A percentile compares a stretch with the other conserved stretches of the same genome.
These are phyloP conservation scores for Boleophthalmus pectinirostris DNA, from an alignment of 2,113 vertebrate genomes.

Conservation along the genomic window DNA sequence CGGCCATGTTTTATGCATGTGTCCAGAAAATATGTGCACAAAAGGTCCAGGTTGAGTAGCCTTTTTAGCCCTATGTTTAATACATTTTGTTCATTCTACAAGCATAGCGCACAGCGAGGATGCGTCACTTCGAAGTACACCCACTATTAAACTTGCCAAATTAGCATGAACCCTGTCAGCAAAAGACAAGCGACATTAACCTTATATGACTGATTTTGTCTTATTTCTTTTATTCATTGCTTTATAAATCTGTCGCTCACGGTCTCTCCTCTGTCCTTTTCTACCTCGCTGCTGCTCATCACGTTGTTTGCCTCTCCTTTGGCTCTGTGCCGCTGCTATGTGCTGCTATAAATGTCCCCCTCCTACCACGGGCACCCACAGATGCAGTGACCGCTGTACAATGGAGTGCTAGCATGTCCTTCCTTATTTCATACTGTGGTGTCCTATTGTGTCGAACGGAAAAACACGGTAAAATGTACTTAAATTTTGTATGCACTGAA, in stretches of 20 bases:
- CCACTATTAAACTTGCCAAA: constrained; percentile 48
- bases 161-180: constrained; percentile 50
- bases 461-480: not conserved
- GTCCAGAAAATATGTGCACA: constrained; percentile 33
- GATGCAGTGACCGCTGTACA: constrained; percentile 31
- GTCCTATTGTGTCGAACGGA: not conserved
- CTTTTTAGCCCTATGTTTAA: constrained; percentile 53
- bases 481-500: not conserved
- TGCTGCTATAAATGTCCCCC: constrained; percentile 33
- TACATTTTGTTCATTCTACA: constrained; percentile 43
- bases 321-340: constrained; percentile 24
- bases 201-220: constrained; percentile 40
- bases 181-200: constrained; percentile 52
- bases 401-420: not conserved
- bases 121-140: constrained; percentile 12
- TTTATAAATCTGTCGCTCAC: constrained; percentile 49
- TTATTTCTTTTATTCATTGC: constrained; percentile 29
- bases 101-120: constrained; percentile 14
- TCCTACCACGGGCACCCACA: constrained; percentile 11
- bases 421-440: not conserved
- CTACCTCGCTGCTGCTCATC: constrained; percentile 31
- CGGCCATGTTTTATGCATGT: constrained; percentile 63
- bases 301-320: constrained; percentile 39
- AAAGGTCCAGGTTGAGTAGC: constrained; percentile 48
- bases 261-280: constrained; percentile 17